phyloP scores from a whole-genome alignment of 2,888 invertebrate species.

The Drosophila limbata region DNA sequence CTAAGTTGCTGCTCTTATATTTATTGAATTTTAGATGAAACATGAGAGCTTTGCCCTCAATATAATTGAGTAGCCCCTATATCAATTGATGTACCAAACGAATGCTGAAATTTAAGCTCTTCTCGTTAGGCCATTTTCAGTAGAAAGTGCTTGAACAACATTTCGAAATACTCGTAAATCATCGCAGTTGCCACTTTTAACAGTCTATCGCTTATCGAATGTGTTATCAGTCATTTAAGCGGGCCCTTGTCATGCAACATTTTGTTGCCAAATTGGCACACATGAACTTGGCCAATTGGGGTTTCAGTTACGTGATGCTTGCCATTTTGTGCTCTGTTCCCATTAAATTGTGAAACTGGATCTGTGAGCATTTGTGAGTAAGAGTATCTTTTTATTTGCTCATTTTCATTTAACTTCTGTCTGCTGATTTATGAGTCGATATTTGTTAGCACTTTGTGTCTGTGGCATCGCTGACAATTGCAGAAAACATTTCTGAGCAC shows the following conservation, averaged over 20 bases:
- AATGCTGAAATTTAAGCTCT: slow-evolving; percentile 48
- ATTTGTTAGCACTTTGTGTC: slow-evolving; percentile 55
- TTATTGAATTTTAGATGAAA: slow-evolving; percentile 71
- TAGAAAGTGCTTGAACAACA: slow-evolving; percentile 46
- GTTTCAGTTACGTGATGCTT: slow-evolving; percentile 62
- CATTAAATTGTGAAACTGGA: slow-evolving; percentile 11
- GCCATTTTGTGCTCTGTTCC: slow-evolving; percentile 12
- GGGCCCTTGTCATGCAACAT: slow-evolving; percentile 17
- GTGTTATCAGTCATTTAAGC: slow-evolving; percentile 71
- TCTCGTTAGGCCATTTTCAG: slow-evolving; percentile 30
- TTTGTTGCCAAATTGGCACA: slow-evolving; percentile 17
- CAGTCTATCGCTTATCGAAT: slow-evolving; percentile 63
- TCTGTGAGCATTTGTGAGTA: background rate
- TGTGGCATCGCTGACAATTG: slow-evolving; percentile 52
- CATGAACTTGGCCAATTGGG: slow-evolving; percentile 56
- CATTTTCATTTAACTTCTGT: slow-evolving; percentile 11
- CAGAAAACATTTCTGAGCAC: slow-evolving; percentile 54
- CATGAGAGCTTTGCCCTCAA: slow-evolving; percentile 28
- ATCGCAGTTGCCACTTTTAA: slow-evolving; percentile 40
- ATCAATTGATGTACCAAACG: slow-evolving; percentile 27
- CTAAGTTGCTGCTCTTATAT: slow-evolving; percentile 49
- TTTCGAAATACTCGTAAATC: slow-evolving; percentile 24
- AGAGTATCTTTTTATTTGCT: background rate
- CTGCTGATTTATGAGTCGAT: slow-evolving; percentile 66
- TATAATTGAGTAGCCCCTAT: slow-evolving; percentile 12